Evolutionary conservation across 2,797 vertebrate genomes (phyloP), one percentile per base, ranked within the genome.

Genomic region (Ctenosaura bakeri): DNA sequence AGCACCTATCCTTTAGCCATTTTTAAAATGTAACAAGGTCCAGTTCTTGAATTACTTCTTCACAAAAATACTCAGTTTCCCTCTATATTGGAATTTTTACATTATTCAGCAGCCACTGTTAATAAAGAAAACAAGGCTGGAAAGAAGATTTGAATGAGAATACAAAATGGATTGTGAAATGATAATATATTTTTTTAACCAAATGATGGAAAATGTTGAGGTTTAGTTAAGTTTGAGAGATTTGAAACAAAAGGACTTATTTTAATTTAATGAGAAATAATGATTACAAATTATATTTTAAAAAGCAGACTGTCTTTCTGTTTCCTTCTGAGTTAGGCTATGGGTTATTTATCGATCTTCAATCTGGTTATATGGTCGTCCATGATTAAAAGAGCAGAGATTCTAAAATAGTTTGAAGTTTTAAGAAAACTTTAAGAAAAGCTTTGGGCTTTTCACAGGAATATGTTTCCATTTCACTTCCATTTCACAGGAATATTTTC

Each of bases 331-430:
- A 56, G 50, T 81, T 35, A 82, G 6, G 42, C 5, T 64, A 6
- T 18, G 59, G 38, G 87, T 93, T 14, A 91, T 88, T 90, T 96
- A 94, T 94, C 93, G 90, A 91, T 89, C 79, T 94, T 90, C 89
- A 93, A 88, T 87, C 86, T 87, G 84, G 88, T 94, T 92, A 89
- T 89, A 89, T 92, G 90, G 95, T 2, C 50, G 50, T 10, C 20
- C 29, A 71, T 18, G n/a, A 35, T 81, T 56, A 83, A 56, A 62
- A 38, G 6, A 83, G 56, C 35, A 69, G 66, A 52, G 50, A 71
- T 85, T 50, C 50, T 84, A 46, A 16, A 42, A 32, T 1, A 54
- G 66, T 50, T 71, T 14, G 24, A 3, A 1, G 18, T 32, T 38
- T 42, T 42, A 12, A 38, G 77, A 77, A 86, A 38, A 24, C 20